Evolutionary conservation across 2,888 invertebrate genomes (phyloP), one percentile per base, ranked within the genome.

Genomic region (Lasioglossum villosulum): DNA sequence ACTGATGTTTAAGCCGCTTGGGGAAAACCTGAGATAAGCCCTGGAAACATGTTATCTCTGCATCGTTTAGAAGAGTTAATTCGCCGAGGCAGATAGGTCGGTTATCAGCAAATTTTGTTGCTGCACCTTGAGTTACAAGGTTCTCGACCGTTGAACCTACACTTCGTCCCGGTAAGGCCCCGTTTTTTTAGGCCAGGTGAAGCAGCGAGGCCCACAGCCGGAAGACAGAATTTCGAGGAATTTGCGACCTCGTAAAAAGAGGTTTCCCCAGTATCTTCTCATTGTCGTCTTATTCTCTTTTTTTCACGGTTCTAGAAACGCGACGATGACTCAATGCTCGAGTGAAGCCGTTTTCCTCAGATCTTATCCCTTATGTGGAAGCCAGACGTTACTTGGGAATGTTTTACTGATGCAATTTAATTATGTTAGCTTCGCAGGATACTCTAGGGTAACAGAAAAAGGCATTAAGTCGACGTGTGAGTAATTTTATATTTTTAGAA

Each of bases 1-100:
- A 30, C 72, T 75, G 30, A 72, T 83, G 75, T 39, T 48, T 82
- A 30, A 80, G 80, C 73, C 91, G 92, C 84, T 88, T 92, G 90
- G 91, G 92, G 80, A 92, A 70, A 92, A 91, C 63, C 37, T 68
- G 63, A 81, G 91, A 93, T 91, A 92, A 88, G 86, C 75, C 68
- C 75, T 77, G 86, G 87, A 89, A 90, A 90, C 82, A 78, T 82
- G 86, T 90, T 88, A 91, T 90, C 86, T 78, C 12, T 56, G 78
- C 63, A 84, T 75, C 75, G 75, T 88, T 86, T 78, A 79, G 37
- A 14, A 83, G 59, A 66, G 27, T 66, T 83, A 80, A 80, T 87
- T 83, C 30, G 63, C 34, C 5, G 56, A 12, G 63, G 14, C 30
- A 68, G 39, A 81, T 84, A 85, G 45, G 70, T 37, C 52, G 3